Evolutionary conservation across 1,140 invertebrate genomes (phyloP).

Genomic region (Elysia chlorotica): DNA sequence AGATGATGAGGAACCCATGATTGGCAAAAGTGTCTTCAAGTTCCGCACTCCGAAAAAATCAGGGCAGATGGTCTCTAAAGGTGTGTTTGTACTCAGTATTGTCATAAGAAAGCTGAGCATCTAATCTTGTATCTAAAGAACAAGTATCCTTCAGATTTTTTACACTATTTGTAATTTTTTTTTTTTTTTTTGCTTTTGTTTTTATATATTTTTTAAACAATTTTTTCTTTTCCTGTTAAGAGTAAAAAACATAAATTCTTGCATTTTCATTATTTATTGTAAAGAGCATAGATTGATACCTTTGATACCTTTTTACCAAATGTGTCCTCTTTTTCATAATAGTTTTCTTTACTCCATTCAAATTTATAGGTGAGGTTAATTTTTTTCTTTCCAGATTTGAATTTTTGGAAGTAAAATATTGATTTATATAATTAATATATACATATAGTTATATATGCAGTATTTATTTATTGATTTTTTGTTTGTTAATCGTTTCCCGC

Average conservation of each 20-base stretch:
- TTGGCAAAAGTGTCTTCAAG: slow-evolving; percentile 47
- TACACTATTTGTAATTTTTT: neutral
- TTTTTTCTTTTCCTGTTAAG: neutral
- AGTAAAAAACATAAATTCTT: neutral
- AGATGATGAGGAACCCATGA: slow-evolving; percentile 27
- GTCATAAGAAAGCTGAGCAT: neutral
- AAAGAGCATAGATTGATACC: no score
- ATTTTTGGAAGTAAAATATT: no score
- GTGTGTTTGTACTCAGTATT: slow-evolving; percentile 19
- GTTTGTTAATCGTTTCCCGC: neutral
- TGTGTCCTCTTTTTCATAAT: no score
- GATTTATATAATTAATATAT: no score
- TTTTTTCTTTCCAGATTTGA: no score
- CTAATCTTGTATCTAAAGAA: neutral
- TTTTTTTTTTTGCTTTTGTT: neutral
- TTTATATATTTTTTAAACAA: neutral
- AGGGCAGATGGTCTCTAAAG: slow-evolving; percentile 52
- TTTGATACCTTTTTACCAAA: no score
- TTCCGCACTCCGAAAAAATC: slow-evolving; percentile 54
- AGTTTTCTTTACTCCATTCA: no score
- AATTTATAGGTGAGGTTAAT: no score
- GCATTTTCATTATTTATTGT: no score
- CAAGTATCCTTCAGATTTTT: neutral
- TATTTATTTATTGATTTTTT: neutral
- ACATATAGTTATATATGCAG: neutral